Evolutionary conservation across 2,797 vertebrate genomes (phyloP), one percentile per base, ranked within the genome.

Genomic region (Lateolabrax maculatus): DNA sequence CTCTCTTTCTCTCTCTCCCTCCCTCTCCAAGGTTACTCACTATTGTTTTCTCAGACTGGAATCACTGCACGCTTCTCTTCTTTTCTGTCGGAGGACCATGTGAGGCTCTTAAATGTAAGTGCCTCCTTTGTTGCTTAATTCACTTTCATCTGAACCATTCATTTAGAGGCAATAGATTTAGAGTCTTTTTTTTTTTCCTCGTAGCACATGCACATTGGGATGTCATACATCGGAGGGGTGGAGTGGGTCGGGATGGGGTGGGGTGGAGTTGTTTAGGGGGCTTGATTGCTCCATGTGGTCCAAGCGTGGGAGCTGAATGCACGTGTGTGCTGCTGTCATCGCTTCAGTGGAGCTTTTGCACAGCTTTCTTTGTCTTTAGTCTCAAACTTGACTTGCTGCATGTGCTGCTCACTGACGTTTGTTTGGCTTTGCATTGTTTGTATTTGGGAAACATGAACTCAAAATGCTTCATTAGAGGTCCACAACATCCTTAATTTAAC

Each of bases 51-150:
- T 62, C 70, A 79, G 79, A 48, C 74, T 72, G 87, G 87, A 89
- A 55, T 83, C 83, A 72, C n/a, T 69, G 87, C 85, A 79, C 68
- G 87, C 84, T 84, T 87, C 85, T 91, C 84, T 77, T 76, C 86
- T 76, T 81, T 71, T 82, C 88, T 90, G 77, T 84, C 71, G 84
- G 87, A 89, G 89, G 90, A 93, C 88, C 90, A 94, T 90, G 89
- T 90, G 88, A 89, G 84, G 76, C 83, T 91, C 74, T 86, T 87
- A 53, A 91, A 91, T 73, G 94, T 94, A 93, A 94, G 94, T 94
- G 87, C 87, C 79, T 85, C 89, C 80, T 94, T 92, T 93, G 90
- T 94, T 92, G 86, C 75, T 86, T 86, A 86, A 91, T 89, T 90
- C 86, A 91, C 88, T 83, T 86, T 84, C 77, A 83, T 66, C 74